Evolutionary conservation across 2,113 vertebrate genomes (phyloP), one percentile per base, ranked within the genome.

Genomic region (Anarrhichthys ocellatus): DNA sequence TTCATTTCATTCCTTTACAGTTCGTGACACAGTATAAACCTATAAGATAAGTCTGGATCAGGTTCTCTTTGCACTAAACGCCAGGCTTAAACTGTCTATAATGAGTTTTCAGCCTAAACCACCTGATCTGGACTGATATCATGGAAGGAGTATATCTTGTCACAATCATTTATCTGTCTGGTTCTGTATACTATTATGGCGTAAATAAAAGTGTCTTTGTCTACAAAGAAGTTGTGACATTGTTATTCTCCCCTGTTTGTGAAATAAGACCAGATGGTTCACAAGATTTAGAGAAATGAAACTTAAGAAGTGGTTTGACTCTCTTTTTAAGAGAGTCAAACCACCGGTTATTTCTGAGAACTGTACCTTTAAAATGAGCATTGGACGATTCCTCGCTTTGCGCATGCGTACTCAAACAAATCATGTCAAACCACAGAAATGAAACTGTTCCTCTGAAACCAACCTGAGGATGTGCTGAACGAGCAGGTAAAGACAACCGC

Each of bases 371-470:
- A 72, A 9, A 18, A 3, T 5, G 6, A 18, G 6, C 11, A 14
- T 0, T 0, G 40, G 65, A 46, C 78, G 56, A 74, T 2, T 74
- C 74, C 38, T 61, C 5, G 1, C 9, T 54, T 0, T 66, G 85
- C 90, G 89, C 90, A 91, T 89, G 92, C 92, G 92, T 9, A 34
- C 0, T 82, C 3, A 29, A 38, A 73, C 61, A 71, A 65, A 56
- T 29, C 36, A 77, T 87, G 90, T 90, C 83, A 77, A 76, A 76
- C n/a, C 82, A 2, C 65, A 82, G 75, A 71, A 81, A 58, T 73
- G 71, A 88, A 89, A 82, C 75, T 38, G 63, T 67, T 48, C 40
- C 24, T 56, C 36, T 83, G 56, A 73, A 80, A 89, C 85, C 46
- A 83, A 61, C 6, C 46, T 40, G 58, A 77, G 78, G 84, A 88